Conservation (phyloP, 92 coral and sea anemone species). For the Virgularia gustaviana region DNA sequence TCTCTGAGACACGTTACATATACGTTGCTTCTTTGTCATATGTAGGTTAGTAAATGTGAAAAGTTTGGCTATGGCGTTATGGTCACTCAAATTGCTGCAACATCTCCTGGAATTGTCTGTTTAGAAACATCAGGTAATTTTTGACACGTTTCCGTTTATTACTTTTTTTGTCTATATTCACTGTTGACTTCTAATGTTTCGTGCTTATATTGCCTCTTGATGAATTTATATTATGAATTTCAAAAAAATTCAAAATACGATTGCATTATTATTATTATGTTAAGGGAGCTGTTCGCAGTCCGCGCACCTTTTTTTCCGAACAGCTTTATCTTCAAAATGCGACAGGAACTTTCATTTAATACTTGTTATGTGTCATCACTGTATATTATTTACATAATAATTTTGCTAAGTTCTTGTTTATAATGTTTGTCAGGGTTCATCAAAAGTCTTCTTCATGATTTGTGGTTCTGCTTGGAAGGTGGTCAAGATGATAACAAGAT, state of each 20-base stretch:
- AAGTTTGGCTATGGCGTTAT: conserved; percentile 98
- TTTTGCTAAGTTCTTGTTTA: background rate
- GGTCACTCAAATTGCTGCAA: conserved; percentile 95
- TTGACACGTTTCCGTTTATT: background rate
- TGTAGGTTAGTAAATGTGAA: conserved; percentile 97
- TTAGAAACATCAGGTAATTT: conserved; percentile 75
- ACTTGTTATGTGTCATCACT: background rate
- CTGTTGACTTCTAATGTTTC: background rate
- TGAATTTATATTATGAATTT: no score
- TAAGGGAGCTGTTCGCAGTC: no score
- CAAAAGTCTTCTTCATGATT: conserved; percentile 71
- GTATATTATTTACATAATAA: background rate
- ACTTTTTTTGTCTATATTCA: background rate
- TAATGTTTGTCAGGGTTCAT: conserved; percentile 82
- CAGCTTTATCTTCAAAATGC: no score
- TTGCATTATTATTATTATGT: no score
- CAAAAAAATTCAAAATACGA: no score
- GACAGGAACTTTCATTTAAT: no score
- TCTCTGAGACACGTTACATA: no score
- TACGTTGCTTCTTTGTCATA: no score
- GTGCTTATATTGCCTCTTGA: no score
- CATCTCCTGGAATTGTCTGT: conserved; percentile 95
- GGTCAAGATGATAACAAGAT: conserved; percentile 68
- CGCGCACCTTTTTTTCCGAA: no score
- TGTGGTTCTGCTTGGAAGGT: conserved; percentile 88